Conservation (phyloP, 2,113 vertebrate species). For the Ondatra zibethicus region DNA sequence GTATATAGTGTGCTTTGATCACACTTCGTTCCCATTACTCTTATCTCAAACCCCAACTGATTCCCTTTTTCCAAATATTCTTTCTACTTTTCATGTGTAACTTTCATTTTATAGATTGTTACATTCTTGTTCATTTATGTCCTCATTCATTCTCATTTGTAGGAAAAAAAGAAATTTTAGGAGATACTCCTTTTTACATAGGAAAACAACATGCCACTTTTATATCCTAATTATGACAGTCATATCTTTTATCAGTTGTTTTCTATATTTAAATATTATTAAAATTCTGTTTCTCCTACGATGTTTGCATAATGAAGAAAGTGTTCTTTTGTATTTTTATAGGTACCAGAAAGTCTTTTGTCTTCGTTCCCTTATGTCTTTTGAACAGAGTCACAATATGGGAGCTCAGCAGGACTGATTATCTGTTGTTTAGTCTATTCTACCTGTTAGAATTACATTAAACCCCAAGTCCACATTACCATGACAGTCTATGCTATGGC, state of each 20-base stretch:
- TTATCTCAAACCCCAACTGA: too few relatives aligned
- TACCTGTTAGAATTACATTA: background rate
- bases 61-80: background rate
- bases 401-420: background rate
- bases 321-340: background rate
- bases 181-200: constrained; percentile 39
- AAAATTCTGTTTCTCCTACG: background rate
- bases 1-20: background rate
- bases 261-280: constrained; percentile 36
- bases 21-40: background rate
- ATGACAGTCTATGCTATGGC: too few relatives aligned
- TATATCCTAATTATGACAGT: constrained; percentile 32
- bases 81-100: background rate
- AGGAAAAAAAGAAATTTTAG: constrained; percentile 27
- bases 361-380: constrained; percentile 1
- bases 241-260: constrained; percentile 47
- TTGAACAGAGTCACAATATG: background rate
- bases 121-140: background rate
- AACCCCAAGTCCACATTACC: background rate
- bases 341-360: background rate
- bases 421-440: background rate
- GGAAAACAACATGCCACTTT: constrained; percentile 32
- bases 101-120: constrained; percentile 41
- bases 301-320: background rate
- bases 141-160: constrained; percentile 21